Evolutionary conservation across 2,797 vertebrate species (phyloP).

Genomic region (Pseudochirops cupreus): DNA sequence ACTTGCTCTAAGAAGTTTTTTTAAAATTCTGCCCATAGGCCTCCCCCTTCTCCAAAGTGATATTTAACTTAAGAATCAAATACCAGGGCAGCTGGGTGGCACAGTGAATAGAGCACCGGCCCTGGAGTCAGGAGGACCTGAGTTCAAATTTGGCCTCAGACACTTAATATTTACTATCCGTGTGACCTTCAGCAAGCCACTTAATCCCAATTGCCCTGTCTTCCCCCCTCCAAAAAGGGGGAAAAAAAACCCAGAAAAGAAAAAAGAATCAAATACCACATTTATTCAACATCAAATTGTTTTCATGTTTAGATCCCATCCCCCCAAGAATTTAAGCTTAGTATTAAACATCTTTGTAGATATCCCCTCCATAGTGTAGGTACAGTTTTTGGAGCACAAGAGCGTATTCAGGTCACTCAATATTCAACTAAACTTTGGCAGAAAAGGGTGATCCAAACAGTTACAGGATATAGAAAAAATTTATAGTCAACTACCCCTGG

Average conservation of each 20-base stretch:
- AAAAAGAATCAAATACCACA: constrained; percentile 17
- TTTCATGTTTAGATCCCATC: constrained; percentile 8
- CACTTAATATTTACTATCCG: too few relatives aligned
- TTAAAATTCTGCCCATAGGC: not conserved
- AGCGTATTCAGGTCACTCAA: not conserved
- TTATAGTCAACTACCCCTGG: not conserved
- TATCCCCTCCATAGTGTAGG: not conserved
- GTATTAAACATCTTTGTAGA: not conserved
- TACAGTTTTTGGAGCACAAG: not conserved
- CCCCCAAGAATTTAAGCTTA: constrained; percentile 15
- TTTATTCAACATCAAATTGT: constrained; percentile 20
- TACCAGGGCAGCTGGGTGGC: not conserved
- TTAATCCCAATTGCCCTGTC: too few relatives aligned
- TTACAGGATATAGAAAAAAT: not conserved
- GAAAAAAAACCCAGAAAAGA: too few relatives aligned
- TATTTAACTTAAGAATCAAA: not conserved
- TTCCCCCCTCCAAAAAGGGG: too few relatives aligned
- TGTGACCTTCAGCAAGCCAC: too few relatives aligned
- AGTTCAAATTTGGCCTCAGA: too few relatives aligned
- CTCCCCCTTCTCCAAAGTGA: constrained; percentile 14
- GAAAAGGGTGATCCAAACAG: constrained; percentile 16
- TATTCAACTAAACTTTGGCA: constrained; percentile 25
- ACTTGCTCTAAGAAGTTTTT: not conserved
- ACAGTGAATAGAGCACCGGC: not conserved
- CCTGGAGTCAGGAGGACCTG: too few relatives aligned